Conservation (phyloP, 2,888 invertebrate genomes). For the Ptilodon capucinus region DNA sequence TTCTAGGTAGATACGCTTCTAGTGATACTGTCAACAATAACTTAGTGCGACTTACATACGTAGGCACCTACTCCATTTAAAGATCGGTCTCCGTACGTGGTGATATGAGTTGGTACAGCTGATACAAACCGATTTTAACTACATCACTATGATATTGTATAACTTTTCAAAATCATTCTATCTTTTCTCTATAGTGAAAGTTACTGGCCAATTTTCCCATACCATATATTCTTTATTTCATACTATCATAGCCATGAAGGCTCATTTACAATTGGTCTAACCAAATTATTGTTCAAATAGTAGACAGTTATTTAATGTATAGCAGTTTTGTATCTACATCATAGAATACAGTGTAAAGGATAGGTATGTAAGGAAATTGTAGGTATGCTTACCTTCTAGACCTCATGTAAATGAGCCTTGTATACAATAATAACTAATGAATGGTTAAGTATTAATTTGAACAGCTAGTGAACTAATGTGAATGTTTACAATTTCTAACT, state of each 20-base stretch:
- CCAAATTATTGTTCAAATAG: background rate
- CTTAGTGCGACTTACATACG: slow-evolving; percentile 38
- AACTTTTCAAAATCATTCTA: slow-evolving; percentile 9
- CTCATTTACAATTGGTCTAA: slow-evolving; percentile 22
- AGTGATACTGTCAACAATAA: slow-evolving; percentile 44
- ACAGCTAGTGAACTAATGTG: slow-evolving; percentile 54
- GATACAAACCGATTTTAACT: slow-evolving; percentile 24
- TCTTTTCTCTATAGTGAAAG: slow-evolving; percentile 4
- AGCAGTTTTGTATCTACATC: no score
- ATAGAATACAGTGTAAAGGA: no score
- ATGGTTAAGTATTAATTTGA: slow-evolving; percentile 44
- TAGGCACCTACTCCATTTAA: slow-evolving; percentile 26
- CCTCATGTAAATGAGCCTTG: slow-evolving; percentile 24
- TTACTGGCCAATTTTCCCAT: slow-evolving; percentile 43
- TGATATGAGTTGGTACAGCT: slow-evolving; percentile 24
- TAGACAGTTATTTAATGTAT: no score
- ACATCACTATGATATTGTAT: slow-evolving; percentile 15
- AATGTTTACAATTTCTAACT: slow-evolving; percentile 65
- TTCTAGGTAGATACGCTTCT: slow-evolving; percentile 28
- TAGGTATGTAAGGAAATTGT: background rate
- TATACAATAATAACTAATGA: slow-evolving; percentile 31
- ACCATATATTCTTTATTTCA: slow-evolving; percentile 11
- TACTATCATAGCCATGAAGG: slow-evolving; percentile 16
- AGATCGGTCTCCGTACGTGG: slow-evolving; percentile 25
- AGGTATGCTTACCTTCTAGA: slow-evolving; percentile 1